phyloP scores from a whole-genome alignment of 1,140 invertebrate species.

The Drosophila sp. region DNA sequence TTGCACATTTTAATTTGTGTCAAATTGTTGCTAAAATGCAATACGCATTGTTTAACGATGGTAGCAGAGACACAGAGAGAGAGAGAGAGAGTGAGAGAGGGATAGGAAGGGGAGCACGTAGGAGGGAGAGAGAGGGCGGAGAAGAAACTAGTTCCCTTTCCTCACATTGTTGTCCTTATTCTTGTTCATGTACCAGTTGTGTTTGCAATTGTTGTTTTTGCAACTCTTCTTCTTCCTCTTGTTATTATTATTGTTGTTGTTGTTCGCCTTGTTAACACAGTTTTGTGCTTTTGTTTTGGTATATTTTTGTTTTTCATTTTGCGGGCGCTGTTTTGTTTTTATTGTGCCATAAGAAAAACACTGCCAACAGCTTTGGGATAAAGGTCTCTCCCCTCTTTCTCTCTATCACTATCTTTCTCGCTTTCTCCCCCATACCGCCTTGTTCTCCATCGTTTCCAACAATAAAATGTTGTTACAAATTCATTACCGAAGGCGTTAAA shows the following conservation, averaged over 20 bases:
- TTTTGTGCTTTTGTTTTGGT: slow-evolving; percentile 80
- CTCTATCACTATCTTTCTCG: background rate
- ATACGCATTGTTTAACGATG: slow-evolving; percentile 71
- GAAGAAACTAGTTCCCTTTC: too few relatives aligned
- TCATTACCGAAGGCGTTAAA: slow-evolving; percentile 83
- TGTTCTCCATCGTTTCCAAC: slow-evolving; percentile 54
- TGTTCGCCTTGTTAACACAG: slow-evolving; percentile 76
- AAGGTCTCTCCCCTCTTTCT: slow-evolving; percentile 3
- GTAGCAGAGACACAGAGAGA: too few relatives aligned
- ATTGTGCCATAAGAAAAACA: slow-evolving; percentile 76
- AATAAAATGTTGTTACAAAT: slow-evolving; percentile 83
- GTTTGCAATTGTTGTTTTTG: slow-evolving; percentile 34
- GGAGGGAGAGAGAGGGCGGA: background rate
- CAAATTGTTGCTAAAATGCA: slow-evolving; percentile 83
- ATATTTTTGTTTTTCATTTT: slow-evolving; percentile 4
- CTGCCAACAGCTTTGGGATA: slow-evolving; percentile 34
- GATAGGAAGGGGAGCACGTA: too few relatives aligned
- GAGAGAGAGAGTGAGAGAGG: too few relatives aligned
- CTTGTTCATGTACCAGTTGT: slow-evolving; percentile 29
- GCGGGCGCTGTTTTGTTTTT: slow-evolving; percentile 66
- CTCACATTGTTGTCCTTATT: slow-evolving; percentile 56
- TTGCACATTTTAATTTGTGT: slow-evolving; percentile 80
- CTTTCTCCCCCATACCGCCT: background rate
- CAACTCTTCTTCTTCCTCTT: slow-evolving; percentile 33
- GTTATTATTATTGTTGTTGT: slow-evolving; percentile 57